phyloP scores from a whole-genome alignment of 2,888 invertebrate genomes.

The Platycnemis pennipes region DNA sequence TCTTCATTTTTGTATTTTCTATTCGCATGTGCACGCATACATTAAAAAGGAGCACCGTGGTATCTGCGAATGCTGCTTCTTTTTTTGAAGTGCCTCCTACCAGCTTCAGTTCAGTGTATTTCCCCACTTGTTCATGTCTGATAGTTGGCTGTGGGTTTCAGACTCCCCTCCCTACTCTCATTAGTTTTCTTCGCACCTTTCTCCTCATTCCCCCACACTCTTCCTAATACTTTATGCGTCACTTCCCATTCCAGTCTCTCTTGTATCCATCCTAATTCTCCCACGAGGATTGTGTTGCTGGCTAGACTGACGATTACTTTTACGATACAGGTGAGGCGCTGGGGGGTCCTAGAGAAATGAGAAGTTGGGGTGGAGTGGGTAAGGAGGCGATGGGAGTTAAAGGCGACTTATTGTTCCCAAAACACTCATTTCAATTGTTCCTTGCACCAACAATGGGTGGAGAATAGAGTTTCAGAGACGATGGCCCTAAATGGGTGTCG shows the following conservation, averaged over 20 bases:
- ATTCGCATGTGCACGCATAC: too few species aligned
- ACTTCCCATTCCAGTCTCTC: not conserved
- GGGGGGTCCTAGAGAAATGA: not conserved
- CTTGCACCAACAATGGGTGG: not conserved
- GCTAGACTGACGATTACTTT: not conserved
- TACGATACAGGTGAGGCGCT: not conserved
- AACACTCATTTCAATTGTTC: slow-evolving; percentile 27
- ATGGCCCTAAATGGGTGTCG: not conserved
- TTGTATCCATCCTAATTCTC: not conserved
- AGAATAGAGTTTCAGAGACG: not conserved
- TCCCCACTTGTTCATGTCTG: not conserved
- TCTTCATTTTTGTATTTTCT: too few species aligned
- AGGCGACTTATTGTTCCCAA: not conserved
- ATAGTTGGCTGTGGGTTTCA: not conserved
- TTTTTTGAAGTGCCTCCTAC: too few species aligned
- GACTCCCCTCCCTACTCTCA: not conserved
- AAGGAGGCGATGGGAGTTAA: not conserved
- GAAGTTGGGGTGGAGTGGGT: not conserved
- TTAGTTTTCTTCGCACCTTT: not conserved
- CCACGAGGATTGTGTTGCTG: not conserved
- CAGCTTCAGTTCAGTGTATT: too few species aligned
- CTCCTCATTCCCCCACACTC: not conserved
- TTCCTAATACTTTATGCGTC: not conserved
- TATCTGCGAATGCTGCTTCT: too few species aligned
- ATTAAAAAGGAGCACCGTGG: too few species aligned